phyloP scores from a whole-genome alignment of 2,797 vertebrate genomes.

The Jordanella pulchra region DNA sequence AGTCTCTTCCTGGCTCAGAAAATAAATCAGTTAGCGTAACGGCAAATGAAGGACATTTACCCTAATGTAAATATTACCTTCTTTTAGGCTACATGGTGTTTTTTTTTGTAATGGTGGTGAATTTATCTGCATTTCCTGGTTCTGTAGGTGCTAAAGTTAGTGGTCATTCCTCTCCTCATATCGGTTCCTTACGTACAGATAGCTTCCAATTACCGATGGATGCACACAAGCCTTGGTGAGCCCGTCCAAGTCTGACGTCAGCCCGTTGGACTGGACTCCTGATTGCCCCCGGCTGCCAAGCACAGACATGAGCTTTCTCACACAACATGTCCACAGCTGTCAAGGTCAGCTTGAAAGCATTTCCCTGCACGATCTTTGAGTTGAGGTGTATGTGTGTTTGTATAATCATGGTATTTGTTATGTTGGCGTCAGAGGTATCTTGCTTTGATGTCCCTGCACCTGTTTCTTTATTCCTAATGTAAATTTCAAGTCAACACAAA shows the following conservation, averaged over 20 bases:
- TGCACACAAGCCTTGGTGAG: constrained; percentile 14
- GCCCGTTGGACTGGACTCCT: constrained; percentile 19
- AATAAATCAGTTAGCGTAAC: background rate
- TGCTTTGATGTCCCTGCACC: background rate
- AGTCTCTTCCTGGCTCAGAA: background rate
- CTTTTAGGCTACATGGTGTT: background rate
- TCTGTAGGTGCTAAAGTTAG: background rate
- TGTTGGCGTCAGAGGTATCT: background rate
- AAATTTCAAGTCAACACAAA: background rate
- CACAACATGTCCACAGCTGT: constrained; percentile 43
- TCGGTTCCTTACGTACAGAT: constrained; percentile 14
- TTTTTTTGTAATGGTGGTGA: too few relatives aligned
- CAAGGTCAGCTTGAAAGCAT: constrained; percentile 20
- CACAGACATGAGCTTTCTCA: constrained; percentile 25
- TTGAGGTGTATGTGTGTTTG: background rate
- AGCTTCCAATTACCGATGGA: constrained; percentile 16
- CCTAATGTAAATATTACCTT: background rate
- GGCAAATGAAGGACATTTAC: too few relatives aligned
- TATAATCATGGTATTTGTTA: background rate
- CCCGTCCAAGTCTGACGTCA: constrained; percentile 29
- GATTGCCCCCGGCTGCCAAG: constrained; percentile 34
- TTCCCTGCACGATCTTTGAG: constrained; percentile 9
- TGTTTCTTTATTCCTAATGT: background rate
- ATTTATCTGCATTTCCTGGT: background rate
- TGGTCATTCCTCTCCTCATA: background rate